Percentiles rank a stretch among this genome's conserved stretches.
These are phyloP conservation scores for Dryobota labecula DNA, from an alignment of 2,888 invertebrate genomes.

Conservation along the genomic window DNA sequence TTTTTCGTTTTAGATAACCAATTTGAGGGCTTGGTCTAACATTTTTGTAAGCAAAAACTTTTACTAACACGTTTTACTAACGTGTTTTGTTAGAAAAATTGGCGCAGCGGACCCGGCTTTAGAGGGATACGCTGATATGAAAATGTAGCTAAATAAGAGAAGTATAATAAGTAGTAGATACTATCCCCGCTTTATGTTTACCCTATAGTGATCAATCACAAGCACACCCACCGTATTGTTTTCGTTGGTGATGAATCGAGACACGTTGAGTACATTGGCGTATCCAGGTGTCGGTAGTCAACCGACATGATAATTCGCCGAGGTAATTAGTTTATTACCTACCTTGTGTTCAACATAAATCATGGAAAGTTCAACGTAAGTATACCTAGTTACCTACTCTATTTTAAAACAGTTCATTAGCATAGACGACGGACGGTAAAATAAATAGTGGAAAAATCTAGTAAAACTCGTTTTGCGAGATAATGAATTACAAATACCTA, in stretches of 20 bases:
- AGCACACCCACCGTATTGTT: conserved; percentile 47
- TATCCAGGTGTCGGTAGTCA: conserved; percentile 23
- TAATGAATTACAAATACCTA: conserved; percentile 25
- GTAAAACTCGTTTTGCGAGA: conserved; percentile 42
- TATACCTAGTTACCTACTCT: conserved; percentile 21
- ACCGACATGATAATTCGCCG: conserved; percentile 30
- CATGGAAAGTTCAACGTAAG: conserved; percentile 7
- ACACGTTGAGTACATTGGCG: conserved; percentile 16
- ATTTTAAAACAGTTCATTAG: conserved; percentile 40
- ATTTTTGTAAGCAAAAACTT: too few species aligned
- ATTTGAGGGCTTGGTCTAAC: too few species aligned
- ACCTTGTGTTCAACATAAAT: conserved; percentile 20
- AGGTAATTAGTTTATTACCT: conserved; percentile 2
- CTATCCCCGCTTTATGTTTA: conserved; percentile 33
- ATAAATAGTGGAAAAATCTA: conserved; percentile 38
- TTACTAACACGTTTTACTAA: too few species aligned
- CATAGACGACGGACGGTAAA: conserved; percentile 21
- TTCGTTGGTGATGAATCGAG: conserved; percentile 50
- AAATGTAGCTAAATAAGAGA: background rate
- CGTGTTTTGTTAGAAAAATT: too few species aligned
- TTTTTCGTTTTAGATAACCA: too few species aligned
- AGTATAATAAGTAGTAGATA: conserved; percentile 4
- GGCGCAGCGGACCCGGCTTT: too few species aligned
- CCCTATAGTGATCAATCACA: conserved; percentile 36
- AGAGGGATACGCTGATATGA: too few species aligned